Evolutionary conservation across 2,797 vertebrate genomes (phyloP).

Genomic region (Catostomus latipinnis): DNA sequence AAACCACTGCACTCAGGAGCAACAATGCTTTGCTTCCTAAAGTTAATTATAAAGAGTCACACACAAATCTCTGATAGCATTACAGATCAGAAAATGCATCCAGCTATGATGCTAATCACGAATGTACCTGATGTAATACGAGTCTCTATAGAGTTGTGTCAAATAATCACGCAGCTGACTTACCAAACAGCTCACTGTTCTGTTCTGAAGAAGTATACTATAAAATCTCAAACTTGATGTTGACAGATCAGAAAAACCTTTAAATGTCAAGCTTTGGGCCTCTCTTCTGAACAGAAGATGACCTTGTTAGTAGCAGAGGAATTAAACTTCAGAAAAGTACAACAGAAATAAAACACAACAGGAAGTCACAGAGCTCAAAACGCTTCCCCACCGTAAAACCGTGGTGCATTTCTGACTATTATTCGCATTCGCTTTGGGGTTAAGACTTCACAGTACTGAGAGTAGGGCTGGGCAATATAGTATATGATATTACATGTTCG

Average conservation of each 20-base stretch:
- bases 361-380: slow-evolving; percentile 48
- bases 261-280: slow-evolving; percentile 50
- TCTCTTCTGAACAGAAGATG: slow-evolving; percentile 71
- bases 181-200: slow-evolving; percentile 32
- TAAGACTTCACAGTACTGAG: slow-evolving; percentile 30
- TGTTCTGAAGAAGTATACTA: slow-evolving; percentile 9
- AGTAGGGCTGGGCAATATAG: slow-evolving; percentile 2
- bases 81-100: background rate
- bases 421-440: slow-evolving; percentile 55
- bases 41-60: slow-evolving; percentile 1
- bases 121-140: no score
- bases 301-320: slow-evolving; percentile 66
- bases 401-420: slow-evolving; percentile 50
- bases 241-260: slow-evolving; percentile 22
- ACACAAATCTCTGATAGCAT: slow-evolving; percentile 34
- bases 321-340: slow-evolving; percentile 27
- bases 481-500: background rate
- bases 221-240: slow-evolving; percentile 36
- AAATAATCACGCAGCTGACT: slow-evolving; percentile 41
- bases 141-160: slow-evolving; percentile 15
- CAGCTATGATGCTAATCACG: background rate
- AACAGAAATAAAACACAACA: slow-evolving; percentile 45
- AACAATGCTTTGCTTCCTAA: slow-evolving; percentile 50
- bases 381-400: slow-evolving; percentile 34
- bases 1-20: slow-evolving; percentile 45